phyloP scores from a whole-genome alignment of 2,797 vertebrate genomes.

The Halcyon leucocephala region DNA sequence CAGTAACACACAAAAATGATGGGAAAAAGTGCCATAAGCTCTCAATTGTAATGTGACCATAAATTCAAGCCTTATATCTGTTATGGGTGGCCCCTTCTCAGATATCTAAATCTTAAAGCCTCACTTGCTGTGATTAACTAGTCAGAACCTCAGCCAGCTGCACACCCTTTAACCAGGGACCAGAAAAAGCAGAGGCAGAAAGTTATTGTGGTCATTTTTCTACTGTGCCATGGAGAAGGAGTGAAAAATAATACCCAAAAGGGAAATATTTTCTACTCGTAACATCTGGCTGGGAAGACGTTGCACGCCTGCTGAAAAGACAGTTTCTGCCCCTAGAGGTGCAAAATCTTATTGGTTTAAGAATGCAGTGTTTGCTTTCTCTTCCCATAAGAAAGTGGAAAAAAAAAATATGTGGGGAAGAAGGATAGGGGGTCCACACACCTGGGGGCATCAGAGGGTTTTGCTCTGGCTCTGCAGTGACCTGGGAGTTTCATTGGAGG shows the following conservation, averaged over 20 bases:
- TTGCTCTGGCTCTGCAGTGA: background rate
- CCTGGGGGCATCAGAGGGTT: background rate
- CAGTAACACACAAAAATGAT: background rate
- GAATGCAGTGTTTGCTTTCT: background rate
- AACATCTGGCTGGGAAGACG: background rate
- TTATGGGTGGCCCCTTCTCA: background rate
- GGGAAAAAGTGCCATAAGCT: background rate
- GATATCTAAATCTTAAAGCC: slow-evolving; percentile 24
- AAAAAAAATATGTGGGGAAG: background rate
- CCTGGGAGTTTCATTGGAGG: background rate
- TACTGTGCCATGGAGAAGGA: background rate
- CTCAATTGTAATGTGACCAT: background rate
- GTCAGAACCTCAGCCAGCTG: background rate
- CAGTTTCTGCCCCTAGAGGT: background rate
- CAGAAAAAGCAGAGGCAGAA: background rate
- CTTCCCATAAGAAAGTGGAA: background rate
- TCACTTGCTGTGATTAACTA: slow-evolving; percentile 14
- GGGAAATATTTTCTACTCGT: background rate
- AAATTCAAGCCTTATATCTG: slow-evolving; percentile 1
- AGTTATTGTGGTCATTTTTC: background rate
- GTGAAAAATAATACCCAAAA: background rate
- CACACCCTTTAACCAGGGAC: background rate
- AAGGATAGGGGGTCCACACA: background rate
- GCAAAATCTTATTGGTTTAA: background rate
- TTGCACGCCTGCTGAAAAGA: background rate